Evolutionary conservation across 2,888 invertebrate genomes (phyloP).

Genomic region (Hydropsyche betteni): DNA sequence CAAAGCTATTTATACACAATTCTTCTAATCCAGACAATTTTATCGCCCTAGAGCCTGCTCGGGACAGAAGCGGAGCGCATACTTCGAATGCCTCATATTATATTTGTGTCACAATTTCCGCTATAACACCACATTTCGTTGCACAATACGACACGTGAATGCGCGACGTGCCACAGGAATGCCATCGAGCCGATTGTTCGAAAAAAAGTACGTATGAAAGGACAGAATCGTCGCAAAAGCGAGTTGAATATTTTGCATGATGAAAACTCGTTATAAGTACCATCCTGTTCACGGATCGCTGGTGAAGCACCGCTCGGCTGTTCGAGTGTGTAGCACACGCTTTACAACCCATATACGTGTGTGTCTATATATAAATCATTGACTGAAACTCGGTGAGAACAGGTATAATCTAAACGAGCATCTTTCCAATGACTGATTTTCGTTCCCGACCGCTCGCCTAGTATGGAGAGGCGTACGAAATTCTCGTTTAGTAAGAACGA

Average conservation of each 20-base stretch:
- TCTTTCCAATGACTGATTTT: conserved; percentile 30
- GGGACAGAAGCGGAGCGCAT: no score
- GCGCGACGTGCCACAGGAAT: neutral
- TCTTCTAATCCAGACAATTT: no score
- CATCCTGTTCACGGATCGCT: conserved; percentile 32
- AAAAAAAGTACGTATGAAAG: neutral
- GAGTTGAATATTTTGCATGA: neutral
- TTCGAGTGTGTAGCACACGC: no score
- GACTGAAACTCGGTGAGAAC: conserved; percentile 29
- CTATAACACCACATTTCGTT: no score
- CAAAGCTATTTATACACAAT: no score
- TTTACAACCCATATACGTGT: no score
- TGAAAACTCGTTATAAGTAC: conserved; percentile 27
- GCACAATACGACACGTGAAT: neutral
- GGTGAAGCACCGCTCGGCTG: conserved; percentile 1
- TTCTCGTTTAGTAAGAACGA: no score
- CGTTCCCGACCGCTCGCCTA: conserved; percentile 9
- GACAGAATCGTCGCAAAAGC: no score
- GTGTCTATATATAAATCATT: conserved; percentile 20
- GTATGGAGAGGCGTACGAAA: no score
- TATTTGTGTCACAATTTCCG: no score
- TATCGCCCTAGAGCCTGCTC: no score
- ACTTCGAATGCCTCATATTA: no score
- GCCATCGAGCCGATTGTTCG: neutral
- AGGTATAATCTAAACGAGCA: conserved; percentile 29